A percentile compares a stretch with the other conserved stretches of the same genome.
These are phyloP conservation scores for Rhineura floridana DNA, from an alignment of 2,113 vertebrate species.

Conservation along the genomic window DNA sequence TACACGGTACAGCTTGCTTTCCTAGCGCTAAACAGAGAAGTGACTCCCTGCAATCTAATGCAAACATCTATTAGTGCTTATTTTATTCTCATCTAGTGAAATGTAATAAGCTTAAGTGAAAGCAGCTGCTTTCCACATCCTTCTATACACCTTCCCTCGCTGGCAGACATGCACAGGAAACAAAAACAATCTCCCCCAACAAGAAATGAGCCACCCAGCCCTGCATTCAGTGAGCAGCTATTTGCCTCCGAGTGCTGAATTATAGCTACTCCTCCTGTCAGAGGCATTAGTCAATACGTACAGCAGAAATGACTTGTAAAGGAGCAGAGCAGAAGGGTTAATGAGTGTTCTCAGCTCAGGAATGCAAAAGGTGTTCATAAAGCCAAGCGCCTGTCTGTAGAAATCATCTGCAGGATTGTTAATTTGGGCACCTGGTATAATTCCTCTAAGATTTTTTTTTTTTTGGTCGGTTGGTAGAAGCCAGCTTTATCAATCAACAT, in stretches of 20 bases:
- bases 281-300: conserved; percentile 49
- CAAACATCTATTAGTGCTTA: conserved; percentile 17
- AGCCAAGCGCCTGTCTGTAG: neutral
- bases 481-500: conserved; percentile 77
- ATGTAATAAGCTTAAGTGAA: conserved; percentile 77
- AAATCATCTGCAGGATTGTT: conserved; percentile 54
- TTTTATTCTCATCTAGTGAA: conserved; percentile 71
- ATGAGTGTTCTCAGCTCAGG: conserved; percentile 51
- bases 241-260: conserved; percentile 76
- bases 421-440: conserved; percentile 64
- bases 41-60: conserved; percentile 23
- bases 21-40: neutral
- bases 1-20: neutral
- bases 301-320: conserved; percentile 57
- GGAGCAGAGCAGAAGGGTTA: conserved; percentile 35
- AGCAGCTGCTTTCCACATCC: conserved; percentile 79
- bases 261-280: conserved; percentile 75
- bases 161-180: conserved; percentile 56
- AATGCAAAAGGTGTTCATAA: conserved; percentile 26
- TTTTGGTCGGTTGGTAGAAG: conserved; percentile 59
- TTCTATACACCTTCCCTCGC: neutral
- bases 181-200: neutral
- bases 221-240: conserved; percentile 80
- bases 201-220: neutral
- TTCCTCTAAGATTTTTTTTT: conserved; percentile 28